These are phyloP conservation scores for Atractosteus spatula DNA, from an alignment of 2,113 vertebrate genomes.

Conservation along the genomic window DNA sequence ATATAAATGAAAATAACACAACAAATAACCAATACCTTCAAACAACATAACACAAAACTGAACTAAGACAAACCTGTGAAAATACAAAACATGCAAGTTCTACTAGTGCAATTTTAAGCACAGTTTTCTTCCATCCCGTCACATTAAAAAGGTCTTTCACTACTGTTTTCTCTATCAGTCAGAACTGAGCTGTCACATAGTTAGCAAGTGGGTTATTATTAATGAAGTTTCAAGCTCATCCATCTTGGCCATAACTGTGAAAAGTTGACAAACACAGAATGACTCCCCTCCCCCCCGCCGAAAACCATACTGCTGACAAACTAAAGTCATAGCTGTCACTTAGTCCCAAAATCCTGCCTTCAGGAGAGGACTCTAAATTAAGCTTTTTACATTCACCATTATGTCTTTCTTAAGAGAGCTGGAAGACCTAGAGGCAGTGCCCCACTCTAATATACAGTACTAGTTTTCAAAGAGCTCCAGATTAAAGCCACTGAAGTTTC, in stretches of 20 bases:
- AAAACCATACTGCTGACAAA: conserved; percentile 5
- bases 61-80: no score
- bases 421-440: neutral
- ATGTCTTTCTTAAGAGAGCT: neutral
- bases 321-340: neutral
- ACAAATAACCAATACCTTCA: no score
- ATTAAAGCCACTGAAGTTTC: neutral
- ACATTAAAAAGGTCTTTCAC: no score
- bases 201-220: no score
- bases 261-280: neutral
- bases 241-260: neutral
- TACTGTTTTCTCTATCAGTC: neutral
- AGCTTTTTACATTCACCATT: conserved; percentile 1
- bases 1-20: no score
- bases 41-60: no score
- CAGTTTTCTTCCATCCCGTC: no score
- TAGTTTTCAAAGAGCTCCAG: conserved; percentile 2
- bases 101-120: no score
- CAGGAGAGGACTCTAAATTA: neutral
- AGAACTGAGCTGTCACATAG: neutral
- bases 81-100: no score
- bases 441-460: neutral
- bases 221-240: no score
- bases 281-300: neutral
- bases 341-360: neutral